These are phyloP conservation scores for Gymnoscopelus microlampas DNA, from an alignment of 2,797 vertebrate genomes.

Conservation along the genomic window DNA sequence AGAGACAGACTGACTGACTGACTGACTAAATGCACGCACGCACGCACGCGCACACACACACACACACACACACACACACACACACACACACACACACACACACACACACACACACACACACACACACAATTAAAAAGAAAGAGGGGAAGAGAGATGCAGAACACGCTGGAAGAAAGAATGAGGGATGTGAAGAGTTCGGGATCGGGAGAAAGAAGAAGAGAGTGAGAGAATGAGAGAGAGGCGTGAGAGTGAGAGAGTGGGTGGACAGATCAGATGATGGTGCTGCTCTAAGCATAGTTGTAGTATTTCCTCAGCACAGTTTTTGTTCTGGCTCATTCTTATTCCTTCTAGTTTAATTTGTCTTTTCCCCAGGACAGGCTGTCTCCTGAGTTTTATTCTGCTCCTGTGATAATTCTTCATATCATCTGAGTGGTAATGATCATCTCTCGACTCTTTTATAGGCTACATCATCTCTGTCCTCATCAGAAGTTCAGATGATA, in stretches of 20 bases:
- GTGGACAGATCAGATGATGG: constrained; percentile 43
- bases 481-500: constrained; percentile 46
- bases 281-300: too few species aligned
- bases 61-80: too few species aligned
- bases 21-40: not conserved
- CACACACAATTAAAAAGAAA: not conserved
- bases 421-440: too few species aligned
- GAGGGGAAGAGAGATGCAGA: constrained; percentile 4
- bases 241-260: constrained; percentile 34
- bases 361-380: too few species aligned
- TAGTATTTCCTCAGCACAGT: not conserved
- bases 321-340: not conserved
- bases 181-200: constrained; percentile 12
- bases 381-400: too few species aligned
- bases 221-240: constrained; percentile 7
- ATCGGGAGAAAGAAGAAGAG: not conserved
- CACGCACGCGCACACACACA: too few species aligned
- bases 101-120: too few species aligned
- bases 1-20: constrained; percentile 18
- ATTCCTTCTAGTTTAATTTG: not conserved
- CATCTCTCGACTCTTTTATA: too few species aligned
- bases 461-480: constrained; percentile 9
- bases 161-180: constrained; percentile 32
- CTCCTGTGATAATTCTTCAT: too few species aligned
- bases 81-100: too few species aligned